Conservation (phyloP, 2,113 vertebrate species). For the Machaerirhynchus nigripectus region DNA sequence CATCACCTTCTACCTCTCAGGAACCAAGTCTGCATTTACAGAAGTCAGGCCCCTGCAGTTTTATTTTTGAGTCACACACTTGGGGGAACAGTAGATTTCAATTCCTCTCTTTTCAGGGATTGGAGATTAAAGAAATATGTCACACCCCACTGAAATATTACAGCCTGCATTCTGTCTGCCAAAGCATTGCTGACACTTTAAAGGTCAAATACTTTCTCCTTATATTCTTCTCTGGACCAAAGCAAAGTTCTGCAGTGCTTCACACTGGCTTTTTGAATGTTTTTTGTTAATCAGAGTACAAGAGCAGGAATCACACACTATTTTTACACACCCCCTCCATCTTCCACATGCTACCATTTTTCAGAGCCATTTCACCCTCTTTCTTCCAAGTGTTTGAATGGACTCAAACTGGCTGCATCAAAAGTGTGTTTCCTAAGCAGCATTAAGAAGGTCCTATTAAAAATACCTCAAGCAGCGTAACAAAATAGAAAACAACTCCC, state of each 20-base stretch:
- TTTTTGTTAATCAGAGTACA: background rate
- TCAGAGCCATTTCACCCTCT: background rate
- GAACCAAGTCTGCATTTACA: background rate
- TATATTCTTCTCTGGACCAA: background rate
- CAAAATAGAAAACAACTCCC: background rate
- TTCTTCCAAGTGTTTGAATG: background rate
- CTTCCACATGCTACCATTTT: background rate
- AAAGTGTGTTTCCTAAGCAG: background rate
- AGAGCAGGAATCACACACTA: background rate
- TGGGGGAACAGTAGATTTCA: background rate
- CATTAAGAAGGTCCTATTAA: background rate
- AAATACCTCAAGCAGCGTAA: background rate
- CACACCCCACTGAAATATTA: background rate
- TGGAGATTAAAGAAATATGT: background rate
- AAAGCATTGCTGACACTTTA: background rate
- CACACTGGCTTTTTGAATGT: background rate
- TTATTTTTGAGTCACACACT: background rate
- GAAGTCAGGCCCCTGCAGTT: background rate
- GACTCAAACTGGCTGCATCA: background rate
- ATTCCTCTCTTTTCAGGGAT: background rate
- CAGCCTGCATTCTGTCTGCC: background rate
- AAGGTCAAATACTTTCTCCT: background rate
- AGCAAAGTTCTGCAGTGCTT: background rate
- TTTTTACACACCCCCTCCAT: background rate
- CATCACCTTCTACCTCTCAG: background rate